Conservation (phyloP, 2,113 vertebrate genomes). For the Cnemophilus loriae region DNA sequence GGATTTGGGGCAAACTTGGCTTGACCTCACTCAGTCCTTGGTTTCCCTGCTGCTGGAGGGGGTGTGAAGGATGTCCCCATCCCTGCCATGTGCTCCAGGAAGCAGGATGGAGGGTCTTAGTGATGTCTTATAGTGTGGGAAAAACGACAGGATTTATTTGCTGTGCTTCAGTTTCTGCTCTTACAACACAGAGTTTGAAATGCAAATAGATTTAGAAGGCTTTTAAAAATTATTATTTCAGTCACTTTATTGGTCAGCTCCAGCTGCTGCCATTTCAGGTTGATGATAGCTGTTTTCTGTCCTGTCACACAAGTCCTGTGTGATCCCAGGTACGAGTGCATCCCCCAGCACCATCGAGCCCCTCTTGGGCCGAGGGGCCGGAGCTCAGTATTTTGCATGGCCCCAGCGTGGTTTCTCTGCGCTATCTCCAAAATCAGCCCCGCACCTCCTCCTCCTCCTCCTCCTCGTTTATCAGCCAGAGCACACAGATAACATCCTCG, state of each 20-base stretch:
- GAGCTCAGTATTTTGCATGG: not conserved
- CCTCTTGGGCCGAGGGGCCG: accelerated
- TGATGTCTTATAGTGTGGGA: not conserved
- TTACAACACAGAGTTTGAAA: not conserved
- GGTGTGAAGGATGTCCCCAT: not conserved
- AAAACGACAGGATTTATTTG: not conserved
- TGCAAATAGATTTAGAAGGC: not conserved
- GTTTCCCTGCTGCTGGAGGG: not conserved
- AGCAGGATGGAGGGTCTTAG: not conserved
- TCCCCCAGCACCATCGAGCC: accelerated
- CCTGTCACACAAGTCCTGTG: accelerated
- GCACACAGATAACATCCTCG: conserved; percentile 83
- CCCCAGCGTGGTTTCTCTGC: not conserved
- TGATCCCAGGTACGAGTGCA: not conserved
- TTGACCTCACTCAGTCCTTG: not conserved
- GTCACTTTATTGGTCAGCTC: not conserved
- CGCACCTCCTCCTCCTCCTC: conserved; percentile 33
- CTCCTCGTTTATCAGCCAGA: conserved; percentile 73
- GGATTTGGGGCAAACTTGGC: not conserved
- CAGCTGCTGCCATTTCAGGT: not conserved
- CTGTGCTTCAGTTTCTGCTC: not conserved
- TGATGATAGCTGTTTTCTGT: not conserved
- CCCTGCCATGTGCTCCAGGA: accelerated
- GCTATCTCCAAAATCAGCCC: conserved; percentile 65
- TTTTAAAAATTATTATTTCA: not conserved